Base-by-base conservation (phyloP, 2,113 vertebrate genomes). In the Sarotherodon lohbergeri region DNA sequence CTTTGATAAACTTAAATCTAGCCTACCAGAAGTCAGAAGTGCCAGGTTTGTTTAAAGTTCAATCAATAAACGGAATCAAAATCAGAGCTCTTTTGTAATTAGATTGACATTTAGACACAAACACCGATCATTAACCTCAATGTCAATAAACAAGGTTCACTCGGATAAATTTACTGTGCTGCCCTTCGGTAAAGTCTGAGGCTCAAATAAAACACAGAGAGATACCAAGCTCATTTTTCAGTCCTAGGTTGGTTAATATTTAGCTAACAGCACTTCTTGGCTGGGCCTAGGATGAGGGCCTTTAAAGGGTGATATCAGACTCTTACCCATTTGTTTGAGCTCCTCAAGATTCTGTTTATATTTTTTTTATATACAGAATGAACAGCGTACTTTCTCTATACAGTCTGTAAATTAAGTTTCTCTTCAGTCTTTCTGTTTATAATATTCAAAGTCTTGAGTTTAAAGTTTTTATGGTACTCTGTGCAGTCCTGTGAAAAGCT, bases 101-200 rank as follows among this genome's bases (percentile, higher is more conserved):
- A 52, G 9, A 71, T 8, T n/a, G 11, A 13, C 50, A 71, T 84
- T 87, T 48, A 71, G 50, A 39, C 7, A 10, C n/a, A 82, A n/a
- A 39, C 3, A 7, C 27, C 86, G 24, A 89, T 86, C 63, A 87
- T 89, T 91, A 86, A 91, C 90, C 80, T 41, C 4, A 43, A 56
- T 71, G 90, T 90, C 80, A 93, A 90, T 54, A 91, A 46, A 83
- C n/a, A 4, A 61, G 36, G 13, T 41, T 56, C 41, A 7, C 41
- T 71, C n/a, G 36, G 63, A 71, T 71, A n/a, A 71, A 71, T 71
- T 71, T 71, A 43, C 66, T 76, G 24, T 29, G 68, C 68, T 76
- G 41, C 68, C 24, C 22, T 29, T 76, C 4, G 6, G 8, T 43
- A 48, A 11, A 48, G 9, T 48, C 68, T 29, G 68, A 76, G 22